Evolutionary conservation across 2,888 invertebrate species (phyloP), one percentile per base, ranked within the genome.

Genomic region (Drosophila leonis): DNA sequence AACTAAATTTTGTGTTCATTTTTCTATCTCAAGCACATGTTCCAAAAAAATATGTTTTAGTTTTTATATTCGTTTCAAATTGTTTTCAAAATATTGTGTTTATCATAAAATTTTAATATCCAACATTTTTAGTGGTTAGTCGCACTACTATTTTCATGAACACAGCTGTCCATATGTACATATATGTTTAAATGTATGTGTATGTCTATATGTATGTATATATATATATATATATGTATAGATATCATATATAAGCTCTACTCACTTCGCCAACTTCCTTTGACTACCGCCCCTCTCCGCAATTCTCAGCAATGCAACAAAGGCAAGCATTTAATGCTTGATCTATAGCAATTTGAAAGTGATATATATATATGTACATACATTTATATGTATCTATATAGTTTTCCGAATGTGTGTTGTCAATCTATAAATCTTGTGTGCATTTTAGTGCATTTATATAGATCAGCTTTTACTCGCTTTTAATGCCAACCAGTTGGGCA

Each of bases 401-500:
- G 41, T 10, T 42, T 20, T 4, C 10, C 10, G 10, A 41, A 13
- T 24, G 12, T 33, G 31, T 2, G 0, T 49, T 49, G 31, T 49
- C 31, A 31, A 49, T 31, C 31, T 49, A 49, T 49, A 31, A 49
- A 31, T 31, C 18, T 49, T 20, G 27, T 12, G 37, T 12, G n/a
- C 10, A 39, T 27, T 20, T 54, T 5, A 20, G 20, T 35, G 33
- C 24, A 27, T 37, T 33, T 54, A 27, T 54, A 33, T 54, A 27
- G 54, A 33, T 39, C 33, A 9, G n/a, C 31, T 31, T n/a, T 37
- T n/a, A n/a, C 13, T 33, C 3, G 54, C 0, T 37, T 37, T 37
- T 54, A 52, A 39, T 55, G 39, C 8, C 39, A 41, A 41, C 29
- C 59, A 49, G 37, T 31, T 55, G 20, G 31, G 20, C 56, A 56